Base-by-base conservation (phyloP, 2,797 vertebrate genomes). In the Sebastes hubbsi region DNA sequence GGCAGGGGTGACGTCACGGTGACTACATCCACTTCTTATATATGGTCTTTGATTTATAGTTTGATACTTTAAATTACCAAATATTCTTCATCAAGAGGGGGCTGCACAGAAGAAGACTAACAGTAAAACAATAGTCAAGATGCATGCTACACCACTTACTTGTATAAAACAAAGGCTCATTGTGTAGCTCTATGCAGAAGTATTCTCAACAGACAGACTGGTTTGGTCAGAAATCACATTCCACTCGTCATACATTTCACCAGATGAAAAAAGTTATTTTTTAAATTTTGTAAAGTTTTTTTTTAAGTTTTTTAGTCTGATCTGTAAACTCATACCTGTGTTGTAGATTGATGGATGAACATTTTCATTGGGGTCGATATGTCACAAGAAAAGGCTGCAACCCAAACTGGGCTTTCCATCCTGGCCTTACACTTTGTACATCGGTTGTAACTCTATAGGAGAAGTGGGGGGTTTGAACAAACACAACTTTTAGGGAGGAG, bases 361-460 rank as follows among this genome's bases (percentile, higher is more conserved):
- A 79, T 81, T 93, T 91, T 90, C 76, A 90, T 80, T 86, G 78
- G 82, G 91, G 83, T 82, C 56, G 81, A 92, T 85, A 75, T 73
- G 83, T 67, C 81, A 83, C 73, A 77, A 83, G 75, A 84, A 87
- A 49, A 84, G 56, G 27, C 81, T 86, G 85, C 87, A 92, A 91
- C 88, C 82, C 70, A 87, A 88, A 88, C 89, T 80, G 72, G 80
- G 64, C 77, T 89, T 73, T 72, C 90, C 80, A 77, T 83, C 72
- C 80, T 20, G 66, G 78, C 81, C 84, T 66, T 87, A 86, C 70
- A 78, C 74, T 88, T 77, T 70, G 84, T 84, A 81, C 77, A 90
- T 73, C 71, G 83, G 77, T 83, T 84, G 93, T 94, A 95, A 95
- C 74, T 86, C 89, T 87, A 94, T 90, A 92, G 77, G 82, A 85